Evolutionary conservation across 2,113 vertebrate species (phyloP).

Genomic region (Dendropsophus ebraccatus): DNA sequence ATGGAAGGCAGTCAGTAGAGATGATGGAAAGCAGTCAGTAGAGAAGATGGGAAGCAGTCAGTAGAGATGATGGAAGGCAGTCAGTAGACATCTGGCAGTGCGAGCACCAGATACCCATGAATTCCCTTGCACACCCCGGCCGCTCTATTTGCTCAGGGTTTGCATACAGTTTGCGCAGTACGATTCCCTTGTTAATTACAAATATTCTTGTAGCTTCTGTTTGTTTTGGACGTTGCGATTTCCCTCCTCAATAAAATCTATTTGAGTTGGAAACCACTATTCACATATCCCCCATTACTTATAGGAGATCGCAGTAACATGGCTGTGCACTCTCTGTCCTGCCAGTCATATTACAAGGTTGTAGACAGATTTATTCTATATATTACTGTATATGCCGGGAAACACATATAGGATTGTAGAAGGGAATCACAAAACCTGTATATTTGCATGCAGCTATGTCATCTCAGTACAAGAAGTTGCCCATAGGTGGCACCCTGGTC

Average conservation of each 20-base stretch:
- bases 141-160: neutral
- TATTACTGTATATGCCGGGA: too few relatives aligned
- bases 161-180: slow-evolving; percentile 14
- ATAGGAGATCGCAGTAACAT: too few relatives aligned
- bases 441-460: too few relatives aligned
- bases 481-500: too few relatives aligned
- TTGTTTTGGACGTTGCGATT: slow-evolving; percentile 19
- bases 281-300: neutral
- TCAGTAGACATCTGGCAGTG: neutral
- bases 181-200: neutral
- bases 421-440: too few relatives aligned
- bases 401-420: too few relatives aligned
- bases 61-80: neutral
- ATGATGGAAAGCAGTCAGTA: too few relatives aligned
- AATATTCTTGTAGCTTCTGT: slow-evolving; percentile 25
- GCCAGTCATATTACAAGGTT: neutral
- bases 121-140: neutral
- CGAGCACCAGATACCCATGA: neutral
- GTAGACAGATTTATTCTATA: neutral
- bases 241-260: slow-evolving; percentile 19
- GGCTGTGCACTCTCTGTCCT: neutral
- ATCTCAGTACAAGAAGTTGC: too few relatives aligned
- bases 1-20: too few relatives aligned
- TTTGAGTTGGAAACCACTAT: slow-evolving; percentile 13
- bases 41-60: neutral